Evolutionary conservation across 1,140 invertebrate species (phyloP), one percentile per base, ranked within the genome.

Genomic region (Sesamia nonagrioides): DNA sequence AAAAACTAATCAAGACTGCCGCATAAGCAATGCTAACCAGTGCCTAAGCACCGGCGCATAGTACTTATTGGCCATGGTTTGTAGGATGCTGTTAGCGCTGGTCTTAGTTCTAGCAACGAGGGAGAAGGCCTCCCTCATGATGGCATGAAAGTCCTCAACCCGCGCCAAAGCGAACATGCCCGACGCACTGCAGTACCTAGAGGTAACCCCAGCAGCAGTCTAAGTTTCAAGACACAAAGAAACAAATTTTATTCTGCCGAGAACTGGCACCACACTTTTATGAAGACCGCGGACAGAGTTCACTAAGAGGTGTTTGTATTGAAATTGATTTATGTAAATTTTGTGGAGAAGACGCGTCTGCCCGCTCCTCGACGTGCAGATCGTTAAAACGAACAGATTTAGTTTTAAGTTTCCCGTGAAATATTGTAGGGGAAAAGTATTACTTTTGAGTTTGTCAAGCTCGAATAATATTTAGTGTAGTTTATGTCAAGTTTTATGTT

Each of bases 251-350:
- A 27, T 33, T 58, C 2, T 18, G 13, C 0, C 21, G 1, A 42
- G 15, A 66, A 72, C n/a, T 56, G 50, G 37, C 33, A 56, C 45
- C 74, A 63, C 74, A 77, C 33, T 54, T 77, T 68, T 77, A 77
- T 77, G 60, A 77, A 85, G 86, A 87, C 91, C 84, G 80, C 87
- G 86, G 90, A 86, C 90, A 86, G 90, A 94, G 91, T 94, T 92
- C 90, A 89, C 92, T 91, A 92, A 92, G 92, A 94, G 92, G 92
- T 94, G 92, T 94, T 94, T 94, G 91, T 94, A 93, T 92, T 92
- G 91, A 92, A 94, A 94, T 94, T 94, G 92, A 94, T 93, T 94
- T 94, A 94, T 92, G 92, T 88, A 94, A 93, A 94, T 94, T 92
- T 90, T 82, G 86, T 88, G 84, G 85, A 63, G 87, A 92, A 89